Base-by-base conservation (phyloP, 2,888 invertebrate genomes). In the Melipona beecheii region DNA sequence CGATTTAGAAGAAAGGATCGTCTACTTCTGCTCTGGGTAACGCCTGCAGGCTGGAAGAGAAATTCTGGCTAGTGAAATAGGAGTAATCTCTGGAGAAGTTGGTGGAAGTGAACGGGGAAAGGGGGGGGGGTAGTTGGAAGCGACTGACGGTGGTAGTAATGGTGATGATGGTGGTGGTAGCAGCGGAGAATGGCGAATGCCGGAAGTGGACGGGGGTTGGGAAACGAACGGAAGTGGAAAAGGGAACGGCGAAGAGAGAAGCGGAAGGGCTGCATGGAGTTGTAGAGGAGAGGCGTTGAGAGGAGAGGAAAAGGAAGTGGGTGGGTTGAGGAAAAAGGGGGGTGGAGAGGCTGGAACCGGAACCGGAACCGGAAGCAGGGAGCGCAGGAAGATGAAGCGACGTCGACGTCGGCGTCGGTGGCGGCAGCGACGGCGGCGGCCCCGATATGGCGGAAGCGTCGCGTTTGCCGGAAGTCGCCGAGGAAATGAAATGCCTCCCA, bases 391-490 rank as follows among this genome's bases (percentile, higher is more conserved):
- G 88, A 87, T 88, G 90, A 86, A 87, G 86, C 91, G 90, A 89
- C 91, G 87, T 90, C 89, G 90, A 88, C 90, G 89, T 85, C 85
- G 87, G 79, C 88, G 87, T 80, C 86, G 84, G 80, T 88, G 87
- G 90, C 88, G 90, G 87, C 88, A 88, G 84, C 84, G 87, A 82
- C 88, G 87, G 73, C 85, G 82, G 72, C 88, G 83, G 82, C 86
- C 85, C 86, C 92, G 91, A 92, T 91, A 93, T 91, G 91, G 91
- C 94, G 94, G 94, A 94, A 94, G 93, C 93, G 92, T 93, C 93
- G 93, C 92, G 93, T 93, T 94, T 93, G 92, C 93, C 94, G 94
- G 94, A 94, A 94, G 94, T 93, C 92, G 92, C 92, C 91, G 90
- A 93, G 94, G 94, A 94, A 94, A 94, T 94, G 93, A 94, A 94